These are phyloP conservation scores for Thymelicus lineola DNA, from an alignment of 2,888 invertebrate genomes.

Conservation along the genomic window DNA sequence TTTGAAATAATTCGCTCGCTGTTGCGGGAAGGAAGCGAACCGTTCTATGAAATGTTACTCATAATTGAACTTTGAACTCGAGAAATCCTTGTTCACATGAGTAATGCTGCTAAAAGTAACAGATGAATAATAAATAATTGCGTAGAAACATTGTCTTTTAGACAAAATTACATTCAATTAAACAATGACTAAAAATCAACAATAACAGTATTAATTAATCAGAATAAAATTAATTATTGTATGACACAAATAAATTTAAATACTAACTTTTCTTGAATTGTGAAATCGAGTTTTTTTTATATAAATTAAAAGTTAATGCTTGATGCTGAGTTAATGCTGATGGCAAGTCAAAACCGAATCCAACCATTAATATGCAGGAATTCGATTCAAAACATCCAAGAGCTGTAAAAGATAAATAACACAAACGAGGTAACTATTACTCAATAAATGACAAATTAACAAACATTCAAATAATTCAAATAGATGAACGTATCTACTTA, in stretches of 20 bases:
- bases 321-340: too few species aligned
- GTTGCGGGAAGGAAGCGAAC: conserved; percentile 35
- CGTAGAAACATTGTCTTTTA: background rate
- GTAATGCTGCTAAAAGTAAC: conserved; percentile 16
- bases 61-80: conserved; percentile 29
- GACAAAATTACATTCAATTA: background rate
- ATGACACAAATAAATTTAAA: background rate
- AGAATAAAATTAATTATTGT: background rate
- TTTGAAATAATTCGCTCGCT: conserved; percentile 35
- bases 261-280: background rate
- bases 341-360: background rate
- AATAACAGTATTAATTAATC: background rate
- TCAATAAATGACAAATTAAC: conserved; percentile 10
- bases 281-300: background rate
- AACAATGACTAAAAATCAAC: background rate
- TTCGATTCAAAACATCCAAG: background rate
- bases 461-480: conserved; percentile 33
- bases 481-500: conserved; percentile 46
- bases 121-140: conserved; percentile 10
- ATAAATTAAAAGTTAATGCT: too few species aligned
- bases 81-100: conserved; percentile 21
- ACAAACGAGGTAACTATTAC: background rate
- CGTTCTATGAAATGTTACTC: conserved; percentile 34
- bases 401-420: background rate
- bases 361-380: background rate